These are phyloP conservation scores for Romanogobio albipinnatus DNA, from an alignment of 2,113 vertebrate genomes.

Conservation along the genomic window DNA sequence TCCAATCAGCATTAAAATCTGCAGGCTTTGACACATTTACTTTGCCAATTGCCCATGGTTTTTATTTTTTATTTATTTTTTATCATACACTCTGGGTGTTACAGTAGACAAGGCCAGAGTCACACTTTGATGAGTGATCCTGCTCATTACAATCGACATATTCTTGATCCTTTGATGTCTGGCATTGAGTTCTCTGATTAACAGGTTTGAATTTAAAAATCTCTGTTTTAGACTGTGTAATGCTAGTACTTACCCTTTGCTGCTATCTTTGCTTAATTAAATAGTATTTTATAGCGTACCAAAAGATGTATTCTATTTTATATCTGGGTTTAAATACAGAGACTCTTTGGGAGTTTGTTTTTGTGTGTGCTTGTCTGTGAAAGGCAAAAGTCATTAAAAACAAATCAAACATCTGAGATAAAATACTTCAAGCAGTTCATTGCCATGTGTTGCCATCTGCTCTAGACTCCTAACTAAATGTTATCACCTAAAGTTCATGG, in stretches of 20 bases:
- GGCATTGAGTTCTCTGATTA: constrained; percentile 80
- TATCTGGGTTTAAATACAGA: not conserved
- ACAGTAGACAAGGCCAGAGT: constrained; percentile 73
- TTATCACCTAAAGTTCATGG: constrained; percentile 45
- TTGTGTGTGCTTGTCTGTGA: not conserved
- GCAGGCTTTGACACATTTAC: constrained; percentile 77
- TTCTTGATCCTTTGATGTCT: constrained; percentile 78
- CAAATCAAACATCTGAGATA: constrained; percentile 33
- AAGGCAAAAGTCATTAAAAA: constrained; percentile 44
- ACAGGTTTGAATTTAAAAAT: constrained; percentile 77
- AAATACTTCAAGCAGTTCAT: constrained; percentile 15
- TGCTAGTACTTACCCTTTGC: constrained; percentile 73
- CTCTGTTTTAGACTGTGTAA: constrained; percentile 70
- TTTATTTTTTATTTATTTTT: constrained; percentile 49
- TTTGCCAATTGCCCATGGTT: constrained; percentile 75
- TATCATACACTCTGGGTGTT: constrained; percentile 64
- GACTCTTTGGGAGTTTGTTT: not conserved
- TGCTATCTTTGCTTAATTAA: constrained; percentile 57
- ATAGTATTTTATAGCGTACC: constrained; percentile 17
- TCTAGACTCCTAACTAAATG: constrained; percentile 34
- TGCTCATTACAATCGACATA: constrained; percentile 71
- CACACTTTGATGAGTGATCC: constrained; percentile 77
- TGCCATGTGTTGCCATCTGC: constrained; percentile 5
- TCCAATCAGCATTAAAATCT: constrained; percentile 76
- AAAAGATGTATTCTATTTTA: not conserved